phyloP scores from a whole-genome alignment of 2,797 vertebrate species.

The Percopsis omiscomaycus region DNA sequence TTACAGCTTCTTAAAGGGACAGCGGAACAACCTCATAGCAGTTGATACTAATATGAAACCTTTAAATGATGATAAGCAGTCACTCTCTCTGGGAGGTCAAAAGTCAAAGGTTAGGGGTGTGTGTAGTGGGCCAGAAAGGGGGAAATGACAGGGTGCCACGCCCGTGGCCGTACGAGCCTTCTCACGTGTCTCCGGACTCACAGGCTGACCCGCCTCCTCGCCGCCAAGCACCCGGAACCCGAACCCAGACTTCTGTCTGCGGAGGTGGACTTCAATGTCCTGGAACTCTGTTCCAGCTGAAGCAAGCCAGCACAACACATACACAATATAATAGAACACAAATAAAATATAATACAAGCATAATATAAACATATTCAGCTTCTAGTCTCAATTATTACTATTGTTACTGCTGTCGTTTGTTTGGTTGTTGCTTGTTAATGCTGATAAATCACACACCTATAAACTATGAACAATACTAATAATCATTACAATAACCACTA shows the following conservation, averaged over 20 bases:
- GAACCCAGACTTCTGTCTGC: slow-evolving; percentile 95
- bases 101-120: slow-evolving; percentile 59
- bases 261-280: slow-evolving; percentile 94
- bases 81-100: slow-evolving; percentile 60
- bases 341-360: too few relatives aligned
- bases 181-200: slow-evolving; percentile 86
- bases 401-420: too few relatives aligned
- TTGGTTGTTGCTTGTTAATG: too few relatives aligned
- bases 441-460: too few relatives aligned
- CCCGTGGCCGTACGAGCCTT: slow-evolving; percentile 81
- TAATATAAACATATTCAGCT: too few relatives aligned
- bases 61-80: slow-evolving; percentile 7
- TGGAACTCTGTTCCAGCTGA: slow-evolving; percentile 87
- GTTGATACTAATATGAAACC: too few relatives aligned
- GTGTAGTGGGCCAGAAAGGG: slow-evolving; percentile 48
- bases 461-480: too few relatives aligned
- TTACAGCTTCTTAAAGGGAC: too few relatives aligned
- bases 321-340: neutral
- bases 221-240: slow-evolving; percentile 98
- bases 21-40: too few relatives aligned
- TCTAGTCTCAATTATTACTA: too few relatives aligned
- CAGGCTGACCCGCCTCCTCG: slow-evolving; percentile 96
- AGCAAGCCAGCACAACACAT: neutral
- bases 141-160: slow-evolving; percentile 71
- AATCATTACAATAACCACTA: too few relatives aligned